Evolutionary conservation across 1,140 invertebrate genomes (phyloP), one percentile per base, ranked within the genome.

Genomic region (Melanaphis sacchari): DNA sequence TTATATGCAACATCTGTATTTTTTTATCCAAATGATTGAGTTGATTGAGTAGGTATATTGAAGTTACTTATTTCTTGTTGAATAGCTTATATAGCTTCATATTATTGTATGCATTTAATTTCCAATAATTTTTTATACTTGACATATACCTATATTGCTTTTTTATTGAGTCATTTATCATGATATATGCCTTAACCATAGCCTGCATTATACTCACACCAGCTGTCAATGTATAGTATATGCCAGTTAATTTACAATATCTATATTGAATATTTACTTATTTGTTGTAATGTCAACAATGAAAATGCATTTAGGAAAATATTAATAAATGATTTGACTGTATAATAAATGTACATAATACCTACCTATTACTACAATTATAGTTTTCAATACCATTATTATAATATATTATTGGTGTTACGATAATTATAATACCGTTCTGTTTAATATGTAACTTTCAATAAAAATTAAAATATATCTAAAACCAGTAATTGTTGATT

Each of bases 231-330:
- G 8, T 66, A 31, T n/a, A 76, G 15, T 76, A n/a, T 66, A 66
- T n/a, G 31, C 59, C 59, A 66, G 59, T 76, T 76, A 76, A 76
- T 76, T n/a, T n/a, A 18, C 31, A 76, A 18, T 76, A 66, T 66
- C 59, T 66, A 66, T n/a, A 76, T n/a, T n/a, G 59, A n/a, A n/a
- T 76, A 76, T 76, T 76, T 76, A 36, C n/a, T n/a, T 76, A 76
- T n/a, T 76, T 76, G 59, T 76, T 76, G 18, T 76, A 76, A n/a
- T 76, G n/a, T n/a, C 59, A 76, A 76, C 59, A 76, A n/a, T 76
- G 59, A n/a, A 76, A 76, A 76, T 15, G 15, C 4, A 18, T 76
- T 66, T 6, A 76, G 31, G n/a, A 76, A 76, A 76, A n/a, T n/a
- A n/a, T 76, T 76, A 76, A 76, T n/a, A 76, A 76, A 76, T 36